Base-by-base conservation (phyloP, 2,113 vertebrate species). In the Ia io region DNA sequence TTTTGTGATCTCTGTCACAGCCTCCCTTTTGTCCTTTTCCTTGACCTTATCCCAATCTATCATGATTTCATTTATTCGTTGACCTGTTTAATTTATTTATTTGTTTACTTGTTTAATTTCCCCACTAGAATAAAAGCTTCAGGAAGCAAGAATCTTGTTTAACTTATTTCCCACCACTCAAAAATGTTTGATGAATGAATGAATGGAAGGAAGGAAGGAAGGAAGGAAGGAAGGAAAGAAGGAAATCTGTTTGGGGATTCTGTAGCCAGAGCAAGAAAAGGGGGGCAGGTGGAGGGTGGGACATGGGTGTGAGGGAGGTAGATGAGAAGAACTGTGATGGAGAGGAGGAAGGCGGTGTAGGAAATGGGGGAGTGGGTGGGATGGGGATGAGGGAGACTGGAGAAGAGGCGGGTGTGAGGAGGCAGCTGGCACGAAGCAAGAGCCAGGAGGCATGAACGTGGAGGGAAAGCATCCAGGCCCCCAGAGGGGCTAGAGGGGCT, bases 71-170 rank as follows among this genome's bases (percentile, higher is more conserved):
- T 79, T 83, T 71, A 61, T 65, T 74, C 90, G 65, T 95, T 95
- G 92, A 92, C 42, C 53, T 93, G 67, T 56, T 94, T 88, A 73
- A 71, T 91, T 90, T 95, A 23, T 25, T 59, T 59, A 59, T 59
- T 61, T 28, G 56, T 59, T 59, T 10, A 25, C 56, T 42, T 80
- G 69, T 88, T 51, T 61, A 61, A 61, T 95, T 78, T 84, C 87
- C 47, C 23, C 47, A 83, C 90, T 65, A 90, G 84, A 96, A 84
- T 93, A 91, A 91, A 96, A 96, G 65, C 84, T 93, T 82, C 73
- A 56, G 87, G 85, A 85, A 76, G 92, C 30, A 73, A 79, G 79
- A 67, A 88, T 47, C 9, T 92, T 71, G 67, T 78, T 93, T 89
- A 78, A 82, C 42, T 90, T 90, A 77, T 83, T 88, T 79, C 92